Base-by-base conservation (phyloP, 1,140 invertebrate species). In the Drosophila auraria region DNA sequence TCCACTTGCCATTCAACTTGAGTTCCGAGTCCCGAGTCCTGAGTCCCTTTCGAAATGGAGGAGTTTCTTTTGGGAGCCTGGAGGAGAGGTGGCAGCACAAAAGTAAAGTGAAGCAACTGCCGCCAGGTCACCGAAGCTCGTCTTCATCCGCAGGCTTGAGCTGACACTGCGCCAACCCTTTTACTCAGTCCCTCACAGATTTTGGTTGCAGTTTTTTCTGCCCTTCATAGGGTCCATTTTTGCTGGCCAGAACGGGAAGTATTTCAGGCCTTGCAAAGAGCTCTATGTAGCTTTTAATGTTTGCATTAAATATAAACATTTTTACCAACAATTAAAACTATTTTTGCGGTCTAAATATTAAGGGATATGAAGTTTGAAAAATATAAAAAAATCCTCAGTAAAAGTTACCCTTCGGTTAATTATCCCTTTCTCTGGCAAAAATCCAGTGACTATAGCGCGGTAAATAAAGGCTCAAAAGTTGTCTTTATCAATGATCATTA, bases 1-100 rank as follows among this genome's bases (percentile, higher is more conserved):
- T 82, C 57, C 84, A 78, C 84, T 81, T 62, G 58, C 82, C 64
- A 56, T 66, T 69, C 56, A 84, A 89, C 78, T 69, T 61, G 68
- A 72, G 45, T 44, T 15, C 44, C 12, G 47, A 40, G 47, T 51
- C 17, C 45, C 1, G 30, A 40, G 30, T 23, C 6, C 33, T 7
- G n/a, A 54, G 50, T 53, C 50, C 25, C 30, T 56, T 14, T 54
- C 17, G 12, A 12, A 5, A 20, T 36, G 53, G 36, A 57, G 36
- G 14, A 40, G 54, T 57, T 57, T 20, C 14, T 40, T 38, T 40
- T 5, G 54, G 53, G 33, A 38, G 30, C 33, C 30, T 5, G 23
- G 57, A 27, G 27, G 27, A 75, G 40, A 42, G 60, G 51, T 72
- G 68, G 36, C 12, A 45, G 45, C 12, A 51, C 36, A 71, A 59